A percentile compares a stretch with the other conserved stretches of the same genome.
Conservation (phyloP, 1,140 invertebrate species). For the Mya arenaria region DNA sequence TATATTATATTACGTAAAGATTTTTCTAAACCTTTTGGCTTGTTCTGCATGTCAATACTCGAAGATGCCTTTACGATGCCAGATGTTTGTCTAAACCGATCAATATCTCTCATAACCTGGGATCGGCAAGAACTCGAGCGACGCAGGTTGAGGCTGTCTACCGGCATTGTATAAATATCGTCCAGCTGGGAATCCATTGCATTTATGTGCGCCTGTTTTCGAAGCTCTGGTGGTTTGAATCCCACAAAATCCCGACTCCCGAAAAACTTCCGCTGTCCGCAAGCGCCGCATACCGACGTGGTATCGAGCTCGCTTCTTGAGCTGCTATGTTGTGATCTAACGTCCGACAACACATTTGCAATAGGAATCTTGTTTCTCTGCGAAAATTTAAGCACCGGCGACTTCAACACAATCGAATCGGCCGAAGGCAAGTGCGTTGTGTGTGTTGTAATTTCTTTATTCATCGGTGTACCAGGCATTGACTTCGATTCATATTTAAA, state of each 20-base stretch:
- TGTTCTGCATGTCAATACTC: conserved; percentile 22
- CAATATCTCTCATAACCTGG: neutral
- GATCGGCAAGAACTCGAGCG: neutral
- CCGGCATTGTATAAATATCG: too few relatives aligned
- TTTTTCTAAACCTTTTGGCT: neutral
- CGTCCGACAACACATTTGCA: neutral
- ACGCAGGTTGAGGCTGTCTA: neutral
- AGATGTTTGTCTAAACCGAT: neutral
- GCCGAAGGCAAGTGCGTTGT: too few relatives aligned
- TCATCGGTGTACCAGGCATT: neutral
- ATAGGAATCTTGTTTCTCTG: conserved; percentile 22
- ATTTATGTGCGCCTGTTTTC: too few relatives aligned
- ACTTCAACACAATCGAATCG: neutral
- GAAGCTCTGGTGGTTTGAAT: neutral
- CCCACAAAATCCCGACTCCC: conserved; percentile 31
- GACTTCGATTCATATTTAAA: neutral
- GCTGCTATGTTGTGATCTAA: neutral
- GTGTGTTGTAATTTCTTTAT: neutral
- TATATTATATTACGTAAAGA: too few relatives aligned
- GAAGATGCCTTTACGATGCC: conserved; percentile 13
- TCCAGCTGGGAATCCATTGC: too few relatives aligned
- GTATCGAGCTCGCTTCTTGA: conserved; percentile 17
- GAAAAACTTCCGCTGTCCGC: conserved; percentile 14
- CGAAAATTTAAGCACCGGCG: conserved; percentile 3
- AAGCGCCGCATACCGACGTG: conserved; percentile 15